Base-by-base conservation (phyloP, 2,113 vertebrate species). In the Myanophis thanlyinensis region DNA sequence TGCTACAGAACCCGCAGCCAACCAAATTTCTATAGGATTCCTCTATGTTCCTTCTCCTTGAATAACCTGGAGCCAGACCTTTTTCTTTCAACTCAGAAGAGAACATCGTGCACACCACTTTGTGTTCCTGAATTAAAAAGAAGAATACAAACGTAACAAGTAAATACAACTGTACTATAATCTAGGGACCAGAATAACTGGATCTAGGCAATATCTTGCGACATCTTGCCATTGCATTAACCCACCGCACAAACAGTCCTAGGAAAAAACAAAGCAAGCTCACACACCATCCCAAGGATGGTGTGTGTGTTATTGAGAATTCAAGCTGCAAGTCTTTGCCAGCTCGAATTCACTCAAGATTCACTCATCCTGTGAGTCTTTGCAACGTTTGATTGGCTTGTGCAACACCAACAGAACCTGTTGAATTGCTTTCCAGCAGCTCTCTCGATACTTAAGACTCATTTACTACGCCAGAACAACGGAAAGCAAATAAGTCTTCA, bases 401-500 rank as follows among this genome's bases (percentile, higher is more conserved):
- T 93, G 94, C 94, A 97, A 94, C 93, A 97, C 96, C 91, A 92
- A 96, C 93, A 91, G 89, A 96, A 97, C 97, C 94, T 94, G 98
- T 97, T 97, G 67, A 90, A 92, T 95, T 93, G 93, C 95, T 95
- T 97, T 94, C 91, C 93, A 86, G 53, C 92, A 95, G 92, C 90
- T 56, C 95, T 92, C 95, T 96, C 94, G 92, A 96, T 95, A 96
- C 95, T 94, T 93, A 96, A 54, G 93, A 96, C 90, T 95, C 97
- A 94, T 89, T 1, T 96, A 94, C 3, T 7, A 23, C 2, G 92
- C 94, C 88, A 94, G 93, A 92, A 92, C 91, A 97, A 94, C 94
- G 94, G 93, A 96, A 95, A 96, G 94, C 52, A 89, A 95, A 93
- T 85, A 92, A 94, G 92, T 88, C 94, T 94, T 94, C n/a, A 88